phyloP scores from a whole-genome alignment of 2,888 invertebrate species.

The Perithous albicinctus region DNA sequence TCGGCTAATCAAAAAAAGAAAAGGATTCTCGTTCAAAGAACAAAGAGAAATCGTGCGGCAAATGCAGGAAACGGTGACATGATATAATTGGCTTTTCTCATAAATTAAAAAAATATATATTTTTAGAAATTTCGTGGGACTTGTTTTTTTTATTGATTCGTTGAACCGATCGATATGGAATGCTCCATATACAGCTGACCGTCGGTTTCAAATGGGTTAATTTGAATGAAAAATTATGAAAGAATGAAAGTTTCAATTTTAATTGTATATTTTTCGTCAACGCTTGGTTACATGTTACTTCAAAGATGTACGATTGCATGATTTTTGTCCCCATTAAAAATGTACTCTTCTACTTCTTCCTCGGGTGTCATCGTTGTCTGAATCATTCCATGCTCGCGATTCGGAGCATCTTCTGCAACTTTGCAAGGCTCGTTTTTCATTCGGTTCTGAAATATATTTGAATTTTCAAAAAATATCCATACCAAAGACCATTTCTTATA shows the following conservation, averaged over 20 bases:
- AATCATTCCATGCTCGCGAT: background rate
- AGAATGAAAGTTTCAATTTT: too few relatives aligned
- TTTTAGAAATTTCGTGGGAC: too few relatives aligned
- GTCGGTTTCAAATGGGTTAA: too few relatives aligned
- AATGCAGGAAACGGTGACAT: background rate
- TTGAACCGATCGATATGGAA: too few relatives aligned
- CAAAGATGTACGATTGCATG: background rate
- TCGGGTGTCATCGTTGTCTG: background rate
- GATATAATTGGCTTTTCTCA: too few relatives aligned
- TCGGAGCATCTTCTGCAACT: conserved; percentile 9
- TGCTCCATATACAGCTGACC: too few relatives aligned
- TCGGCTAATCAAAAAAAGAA: background rate
- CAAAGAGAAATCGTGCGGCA: background rate
- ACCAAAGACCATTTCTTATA: background rate
- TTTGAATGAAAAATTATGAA: too few relatives aligned
- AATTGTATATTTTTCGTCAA: too few relatives aligned
- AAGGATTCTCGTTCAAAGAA: background rate
- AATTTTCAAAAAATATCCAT: background rate
- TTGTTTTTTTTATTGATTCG: background rate
- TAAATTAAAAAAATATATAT: too few relatives aligned
- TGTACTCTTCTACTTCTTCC: conserved; percentile 11
- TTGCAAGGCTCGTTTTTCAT: background rate
- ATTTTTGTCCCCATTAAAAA: conserved; percentile 8
- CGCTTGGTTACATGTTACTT: background rate
- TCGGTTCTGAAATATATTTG: conserved; percentile 6